phyloP scores from a whole-genome alignment of 2,113 vertebrate species.

The Tupaia tana region DNA sequence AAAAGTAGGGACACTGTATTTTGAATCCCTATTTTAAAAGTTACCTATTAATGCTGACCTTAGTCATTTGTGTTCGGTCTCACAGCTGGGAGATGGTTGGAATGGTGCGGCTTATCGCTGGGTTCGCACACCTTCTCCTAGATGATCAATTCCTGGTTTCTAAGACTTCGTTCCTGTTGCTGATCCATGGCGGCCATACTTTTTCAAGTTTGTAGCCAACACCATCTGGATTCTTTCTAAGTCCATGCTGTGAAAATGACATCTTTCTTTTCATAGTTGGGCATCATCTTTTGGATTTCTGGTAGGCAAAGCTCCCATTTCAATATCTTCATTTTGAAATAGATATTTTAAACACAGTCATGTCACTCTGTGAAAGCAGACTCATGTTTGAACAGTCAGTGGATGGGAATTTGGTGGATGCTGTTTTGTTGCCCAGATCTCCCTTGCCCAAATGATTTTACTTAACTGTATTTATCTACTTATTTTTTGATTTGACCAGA shows the following conservation, averaged over 20 bases:
- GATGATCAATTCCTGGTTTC: slow-evolving; percentile 22
- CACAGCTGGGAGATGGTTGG: neutral
- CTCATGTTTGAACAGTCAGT: slow-evolving; percentile 20
- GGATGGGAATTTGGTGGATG: neutral
- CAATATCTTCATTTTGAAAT: slow-evolving; percentile 35
- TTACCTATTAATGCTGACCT: slow-evolving; percentile 26
- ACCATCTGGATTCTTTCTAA: slow-evolving; percentile 47
- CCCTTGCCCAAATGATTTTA: neutral
- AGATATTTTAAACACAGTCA: slow-evolving; percentile 19
- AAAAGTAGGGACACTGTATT: slow-evolving; percentile 42
- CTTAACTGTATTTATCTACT: too few species aligned
- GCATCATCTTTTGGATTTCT: slow-evolving; percentile 3
- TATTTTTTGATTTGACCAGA: too few species aligned
- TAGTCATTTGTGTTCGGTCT: slow-evolving; percentile 21
- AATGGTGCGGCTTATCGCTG: neutral
- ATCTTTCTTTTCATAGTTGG: slow-evolving; percentile 45
- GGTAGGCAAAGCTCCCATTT: slow-evolving; percentile 41
- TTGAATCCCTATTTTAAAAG: slow-evolving; percentile 22
- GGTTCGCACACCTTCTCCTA: neutral
- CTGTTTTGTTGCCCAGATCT: neutral
- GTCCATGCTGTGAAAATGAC: neutral
- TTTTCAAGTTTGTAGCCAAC: slow-evolving; percentile 31
- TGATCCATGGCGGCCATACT: slow-evolving; percentile 13
- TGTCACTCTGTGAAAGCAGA: neutral
- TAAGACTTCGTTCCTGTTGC: slow-evolving; percentile 12